Evolutionary conservation across 2,888 invertebrate species (phyloP).

Genomic region (Ectropis crepuscularia): DNA sequence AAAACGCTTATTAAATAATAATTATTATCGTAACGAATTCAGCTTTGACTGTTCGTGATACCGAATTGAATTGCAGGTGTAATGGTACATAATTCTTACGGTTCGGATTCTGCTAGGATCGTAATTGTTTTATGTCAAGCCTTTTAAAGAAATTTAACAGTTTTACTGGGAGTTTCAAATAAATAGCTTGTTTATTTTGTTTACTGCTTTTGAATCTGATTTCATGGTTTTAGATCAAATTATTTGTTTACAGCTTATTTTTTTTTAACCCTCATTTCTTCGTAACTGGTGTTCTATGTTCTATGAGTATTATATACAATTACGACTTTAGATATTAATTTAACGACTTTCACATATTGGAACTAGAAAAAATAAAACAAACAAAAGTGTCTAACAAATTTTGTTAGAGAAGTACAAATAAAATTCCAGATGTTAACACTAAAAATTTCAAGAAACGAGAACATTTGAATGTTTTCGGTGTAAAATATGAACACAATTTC

Average conservation of each 20-base stretch:
- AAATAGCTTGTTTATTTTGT: too few species aligned
- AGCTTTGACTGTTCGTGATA: slow-evolving; percentile 19
- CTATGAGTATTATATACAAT: too few species aligned
- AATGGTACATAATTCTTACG: slow-evolving; percentile 25
- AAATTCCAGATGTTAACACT: slow-evolving; percentile 12
- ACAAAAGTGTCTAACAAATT: not conserved
- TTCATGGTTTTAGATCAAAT: too few species aligned
- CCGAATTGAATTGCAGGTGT: slow-evolving; percentile 27
- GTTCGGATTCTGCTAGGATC: slow-evolving; percentile 19
- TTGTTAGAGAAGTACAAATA: slow-evolving; percentile 1
- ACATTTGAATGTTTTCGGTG: slow-evolving; percentile 10
- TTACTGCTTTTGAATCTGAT: too few species aligned
- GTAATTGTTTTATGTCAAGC: slow-evolving; percentile 9
- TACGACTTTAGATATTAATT: too few species aligned
- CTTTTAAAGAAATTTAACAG: too few species aligned
- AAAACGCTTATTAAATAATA: slow-evolving; percentile 33
- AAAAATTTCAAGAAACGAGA: slow-evolving; percentile 10
- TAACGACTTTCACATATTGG: too few species aligned
- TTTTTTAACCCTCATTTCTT: too few species aligned
- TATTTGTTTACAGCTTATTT: too few species aligned
- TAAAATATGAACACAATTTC: slow-evolving; percentile 21
- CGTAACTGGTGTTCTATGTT: too few species aligned
- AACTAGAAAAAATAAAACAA: slow-evolving; percentile 2
- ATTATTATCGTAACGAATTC: slow-evolving; percentile 32
- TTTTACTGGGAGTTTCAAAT: too few species aligned